Evolutionary conservation across 2,888 invertebrate species (phyloP).

Genomic region (Eucera pruinosa): DNA sequence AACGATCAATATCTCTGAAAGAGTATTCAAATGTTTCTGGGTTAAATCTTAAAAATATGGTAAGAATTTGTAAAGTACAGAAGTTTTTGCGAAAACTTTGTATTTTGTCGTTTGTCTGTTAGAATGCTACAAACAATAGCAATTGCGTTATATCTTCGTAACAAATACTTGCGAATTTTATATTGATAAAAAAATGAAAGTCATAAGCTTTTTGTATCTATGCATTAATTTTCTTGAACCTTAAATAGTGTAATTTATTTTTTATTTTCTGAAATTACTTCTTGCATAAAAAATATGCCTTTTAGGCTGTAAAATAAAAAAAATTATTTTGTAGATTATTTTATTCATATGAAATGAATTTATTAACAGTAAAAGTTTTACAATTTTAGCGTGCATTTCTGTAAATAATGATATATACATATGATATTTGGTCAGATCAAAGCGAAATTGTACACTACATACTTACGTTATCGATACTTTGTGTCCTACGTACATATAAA

Average conservation of each 20-base stretch:
- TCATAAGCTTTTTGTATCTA: slow-evolving; percentile 46
- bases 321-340: slow-evolving; percentile 69
- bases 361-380: slow-evolving; percentile 52
- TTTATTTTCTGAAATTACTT: slow-evolving; percentile 37
- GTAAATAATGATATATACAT: slow-evolving; percentile 74
- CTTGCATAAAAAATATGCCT: slow-evolving; percentile 38
- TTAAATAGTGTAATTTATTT: slow-evolving; percentile 26
- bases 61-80: slow-evolving; percentile 42
- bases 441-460: slow-evolving; percentile 36
- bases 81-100: slow-evolving; percentile 28
- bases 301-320: slow-evolving; percentile 41
- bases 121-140: slow-evolving; percentile 24
- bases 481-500: slow-evolving; percentile 42
- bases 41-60: slow-evolving; percentile 47
- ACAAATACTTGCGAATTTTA: slow-evolving; percentile 44
- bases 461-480: slow-evolving; percentile 35
- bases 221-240: slow-evolving; percentile 45
- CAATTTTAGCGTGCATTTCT: slow-evolving; percentile 77
- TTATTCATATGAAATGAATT: slow-evolving; percentile 51
- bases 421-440: slow-evolving; percentile 40
- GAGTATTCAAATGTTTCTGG: slow-evolving; percentile 51
- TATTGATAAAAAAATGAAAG: slow-evolving; percentile 44
- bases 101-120: slow-evolving; percentile 38
- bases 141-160: slow-evolving; percentile 33
- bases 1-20: slow-evolving; percentile 38